These are phyloP conservation scores for Intellagama lesueurii DNA, from an alignment of 2,797 vertebrate species.

Conservation along the genomic window DNA sequence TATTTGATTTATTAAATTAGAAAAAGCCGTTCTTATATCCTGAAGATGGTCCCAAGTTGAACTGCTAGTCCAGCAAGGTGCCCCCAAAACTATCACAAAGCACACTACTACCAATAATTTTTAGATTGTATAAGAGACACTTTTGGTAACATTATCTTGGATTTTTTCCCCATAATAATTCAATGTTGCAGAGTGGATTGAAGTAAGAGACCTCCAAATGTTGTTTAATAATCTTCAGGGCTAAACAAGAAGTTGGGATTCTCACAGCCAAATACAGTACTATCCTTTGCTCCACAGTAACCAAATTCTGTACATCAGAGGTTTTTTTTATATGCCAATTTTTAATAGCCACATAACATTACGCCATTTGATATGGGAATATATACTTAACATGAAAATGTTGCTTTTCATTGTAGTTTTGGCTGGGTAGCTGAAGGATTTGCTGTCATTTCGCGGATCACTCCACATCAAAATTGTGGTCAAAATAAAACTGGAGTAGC, in stretches of 20 bases:
- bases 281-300: neutral
- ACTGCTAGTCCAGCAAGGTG: neutral
- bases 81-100: neutral
- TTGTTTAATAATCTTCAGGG: neutral
- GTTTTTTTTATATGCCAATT: neutral
- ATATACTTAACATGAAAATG: conserved; percentile 16
- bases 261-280: neutral
- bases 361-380: neutral
- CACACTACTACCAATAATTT: no score
- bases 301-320: no score
- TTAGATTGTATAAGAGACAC: neutral
- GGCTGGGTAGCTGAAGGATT: conserved; percentile 79
- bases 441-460: conserved; percentile 77
- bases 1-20: neutral
- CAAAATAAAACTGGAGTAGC: conserved; percentile 72
- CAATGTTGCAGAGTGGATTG: neutral
- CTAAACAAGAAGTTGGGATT: neutral
- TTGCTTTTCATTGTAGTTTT: conserved; percentile 73
- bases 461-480: conserved; percentile 77
- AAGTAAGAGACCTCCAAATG: neutral
- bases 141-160: neutral
- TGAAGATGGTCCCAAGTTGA: neutral
- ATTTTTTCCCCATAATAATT: neutral
- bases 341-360: neutral
- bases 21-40: neutral